Conservation (phyloP, 2,113 vertebrate genomes). For the Xiphorhynchus elegans region DNA sequence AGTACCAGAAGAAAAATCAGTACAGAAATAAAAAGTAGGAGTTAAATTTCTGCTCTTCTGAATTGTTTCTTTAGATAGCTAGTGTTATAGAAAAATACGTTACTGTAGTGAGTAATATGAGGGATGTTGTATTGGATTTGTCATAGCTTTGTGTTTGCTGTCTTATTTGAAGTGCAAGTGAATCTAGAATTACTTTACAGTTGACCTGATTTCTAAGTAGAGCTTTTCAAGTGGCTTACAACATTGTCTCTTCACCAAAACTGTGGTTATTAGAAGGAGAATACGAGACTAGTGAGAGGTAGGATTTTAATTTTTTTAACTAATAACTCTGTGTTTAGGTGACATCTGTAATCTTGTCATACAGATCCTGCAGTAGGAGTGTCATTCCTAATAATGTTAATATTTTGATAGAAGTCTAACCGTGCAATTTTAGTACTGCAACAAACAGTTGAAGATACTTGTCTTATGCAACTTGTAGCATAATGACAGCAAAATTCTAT, state of each 20-base stretch:
- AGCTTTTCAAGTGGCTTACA: conserved; percentile 54
- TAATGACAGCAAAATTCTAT: not conserved
- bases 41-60: not conserved
- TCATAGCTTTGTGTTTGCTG: not conserved
- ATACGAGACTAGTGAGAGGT: not conserved
- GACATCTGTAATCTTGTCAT: not conserved
- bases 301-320: not conserved
- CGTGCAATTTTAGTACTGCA: not conserved
- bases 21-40: not conserved
- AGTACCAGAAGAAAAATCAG: not conserved
- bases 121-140: not conserved
- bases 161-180: conserved; percentile 49
- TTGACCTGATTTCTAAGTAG: conserved; percentile 59
- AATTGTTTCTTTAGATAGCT: not conserved
- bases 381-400: not conserved
- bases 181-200: conserved; percentile 63
- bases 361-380: not conserved
- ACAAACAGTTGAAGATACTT: not conserved
- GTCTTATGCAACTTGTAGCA: not conserved
- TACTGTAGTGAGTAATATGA: not conserved
- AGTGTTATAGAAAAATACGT: not conserved
- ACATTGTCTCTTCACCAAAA: not conserved
- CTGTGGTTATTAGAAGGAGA: not conserved
- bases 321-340: not conserved
- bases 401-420: not conserved